phyloP scores from a whole-genome alignment of 2,797 vertebrate species.

The Erithacus rubecula region DNA sequence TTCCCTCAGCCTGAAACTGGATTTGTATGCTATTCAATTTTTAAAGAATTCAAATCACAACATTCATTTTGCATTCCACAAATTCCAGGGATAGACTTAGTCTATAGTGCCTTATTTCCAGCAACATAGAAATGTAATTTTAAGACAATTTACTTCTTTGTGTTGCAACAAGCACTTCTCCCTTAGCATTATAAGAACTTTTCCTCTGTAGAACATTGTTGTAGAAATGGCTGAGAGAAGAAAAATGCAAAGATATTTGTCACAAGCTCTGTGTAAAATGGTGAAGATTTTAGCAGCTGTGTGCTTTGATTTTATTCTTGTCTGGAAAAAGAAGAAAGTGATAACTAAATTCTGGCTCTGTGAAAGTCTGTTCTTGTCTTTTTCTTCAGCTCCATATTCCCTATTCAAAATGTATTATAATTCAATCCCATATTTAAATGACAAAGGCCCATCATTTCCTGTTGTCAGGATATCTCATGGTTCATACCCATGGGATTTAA shows the following conservation, averaged over 20 bases:
- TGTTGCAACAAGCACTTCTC: not conserved
- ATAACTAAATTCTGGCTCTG: not conserved
- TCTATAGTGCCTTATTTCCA: not conserved
- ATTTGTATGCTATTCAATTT: not conserved
- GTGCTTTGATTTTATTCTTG: not conserved
- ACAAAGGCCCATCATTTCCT: not conserved
- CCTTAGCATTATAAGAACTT: not conserved
- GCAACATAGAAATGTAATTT: not conserved
- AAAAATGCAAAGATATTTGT: not conserved
- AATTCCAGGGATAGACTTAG: not conserved
- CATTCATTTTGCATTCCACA: not conserved
- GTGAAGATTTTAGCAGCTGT: not conserved
- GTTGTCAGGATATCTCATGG: not conserved
- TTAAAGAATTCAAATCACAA: not conserved
- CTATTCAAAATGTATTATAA: not conserved
- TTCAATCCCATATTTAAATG: not conserved
- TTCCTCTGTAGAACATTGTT: not conserved
- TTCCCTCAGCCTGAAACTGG: not conserved
- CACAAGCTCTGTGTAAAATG: not conserved
- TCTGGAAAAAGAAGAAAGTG: not conserved
- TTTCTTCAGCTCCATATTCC: not conserved
- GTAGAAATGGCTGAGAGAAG: not conserved
- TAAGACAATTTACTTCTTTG: not conserved
- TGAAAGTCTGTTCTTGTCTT: not conserved
- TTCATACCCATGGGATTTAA: not conserved